Evolutionary conservation across 2,113 vertebrate species (phyloP).

Genomic region (Mus spicilegus): DNA sequence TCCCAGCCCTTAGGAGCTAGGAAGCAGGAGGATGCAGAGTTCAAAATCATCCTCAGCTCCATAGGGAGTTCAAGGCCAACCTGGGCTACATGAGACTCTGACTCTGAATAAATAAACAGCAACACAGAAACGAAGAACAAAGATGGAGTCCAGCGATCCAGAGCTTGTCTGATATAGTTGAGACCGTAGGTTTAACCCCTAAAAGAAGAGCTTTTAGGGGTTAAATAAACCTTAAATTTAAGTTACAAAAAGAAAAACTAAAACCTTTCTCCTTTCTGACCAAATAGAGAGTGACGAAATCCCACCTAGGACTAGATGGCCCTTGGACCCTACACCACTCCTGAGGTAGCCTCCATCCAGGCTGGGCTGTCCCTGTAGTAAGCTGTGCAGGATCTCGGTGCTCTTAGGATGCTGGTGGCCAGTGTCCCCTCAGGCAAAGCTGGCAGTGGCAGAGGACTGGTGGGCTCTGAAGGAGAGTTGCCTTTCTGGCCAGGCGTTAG

Average conservation of each 20-base stretch:
- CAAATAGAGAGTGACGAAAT: neutral
- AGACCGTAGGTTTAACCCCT: neutral
- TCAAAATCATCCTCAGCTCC: neutral
- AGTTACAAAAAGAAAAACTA: neutral
- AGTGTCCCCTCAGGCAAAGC: neutral
- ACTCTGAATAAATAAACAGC: neutral
- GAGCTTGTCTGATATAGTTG: neutral
- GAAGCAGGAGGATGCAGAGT: neutral
- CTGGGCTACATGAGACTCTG: neutral
- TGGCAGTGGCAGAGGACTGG: neutral
- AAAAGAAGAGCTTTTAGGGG: neutral
- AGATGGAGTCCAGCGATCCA: neutral
- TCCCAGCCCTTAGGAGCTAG: neutral
- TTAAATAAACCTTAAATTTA: neutral
- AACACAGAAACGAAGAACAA: neutral
- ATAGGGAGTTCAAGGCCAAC: neutral
- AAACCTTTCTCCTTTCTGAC: neutral
- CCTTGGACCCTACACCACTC: rapidly evolving
- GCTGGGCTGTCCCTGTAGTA: neutral
- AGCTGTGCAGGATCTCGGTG: neutral
- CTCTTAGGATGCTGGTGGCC: neutral
- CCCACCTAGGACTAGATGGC: neutral
- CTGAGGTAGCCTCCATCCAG: neutral
- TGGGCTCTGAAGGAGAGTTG: too few relatives aligned
- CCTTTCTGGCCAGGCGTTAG: too few relatives aligned